Evolutionary conservation across 2,888 invertebrate species (phyloP).

Genomic region (Andrena chrysosceles): DNA sequence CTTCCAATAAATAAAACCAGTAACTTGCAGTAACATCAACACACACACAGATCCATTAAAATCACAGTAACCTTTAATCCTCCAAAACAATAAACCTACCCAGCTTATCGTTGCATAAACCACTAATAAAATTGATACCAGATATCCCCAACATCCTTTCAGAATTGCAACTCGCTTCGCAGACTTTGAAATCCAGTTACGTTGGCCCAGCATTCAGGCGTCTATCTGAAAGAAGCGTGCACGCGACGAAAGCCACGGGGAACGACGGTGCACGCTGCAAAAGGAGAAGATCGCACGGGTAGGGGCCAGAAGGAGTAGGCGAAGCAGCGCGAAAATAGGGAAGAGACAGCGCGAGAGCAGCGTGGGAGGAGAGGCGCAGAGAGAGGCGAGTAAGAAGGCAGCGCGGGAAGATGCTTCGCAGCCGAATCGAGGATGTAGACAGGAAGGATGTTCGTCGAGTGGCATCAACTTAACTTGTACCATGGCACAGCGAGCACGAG

Average conservation of each 20-base stretch:
- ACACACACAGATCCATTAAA: not conserved
- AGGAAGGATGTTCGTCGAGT: slow-evolving; percentile 79
- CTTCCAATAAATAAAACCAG: too few relatives aligned
- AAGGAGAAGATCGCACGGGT: not conserved
- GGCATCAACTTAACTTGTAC: slow-evolving; percentile 80
- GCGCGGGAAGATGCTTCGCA: slow-evolving; percentile 62
- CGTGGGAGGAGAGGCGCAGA: slow-evolving; percentile 3
- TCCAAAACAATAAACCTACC: too few relatives aligned
- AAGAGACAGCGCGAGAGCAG: slow-evolving; percentile 21
- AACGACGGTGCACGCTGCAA: slow-evolving; percentile 22
- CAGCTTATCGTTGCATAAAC: too few relatives aligned
- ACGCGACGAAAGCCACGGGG: slow-evolving; percentile 28
- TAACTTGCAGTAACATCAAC: not conserved
- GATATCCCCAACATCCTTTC: not conserved
- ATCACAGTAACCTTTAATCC: too few relatives aligned
- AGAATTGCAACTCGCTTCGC: not conserved
- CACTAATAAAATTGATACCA: too few relatives aligned
- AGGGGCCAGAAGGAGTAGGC: not conserved
- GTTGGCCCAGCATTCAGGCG: not conserved
- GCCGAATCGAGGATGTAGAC: slow-evolving; percentile 73
- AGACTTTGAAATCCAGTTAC: slow-evolving; percentile 1
- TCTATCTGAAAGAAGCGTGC: not conserved
- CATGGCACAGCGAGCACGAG: slow-evolving; percentile 72
- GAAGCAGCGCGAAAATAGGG: not conserved
- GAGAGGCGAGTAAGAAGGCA: slow-evolving; percentile 50